Evolutionary conservation across 1,140 invertebrate genomes (phyloP), one percentile per base, ranked within the genome.

Genomic region (Drepana arcuata): DNA sequence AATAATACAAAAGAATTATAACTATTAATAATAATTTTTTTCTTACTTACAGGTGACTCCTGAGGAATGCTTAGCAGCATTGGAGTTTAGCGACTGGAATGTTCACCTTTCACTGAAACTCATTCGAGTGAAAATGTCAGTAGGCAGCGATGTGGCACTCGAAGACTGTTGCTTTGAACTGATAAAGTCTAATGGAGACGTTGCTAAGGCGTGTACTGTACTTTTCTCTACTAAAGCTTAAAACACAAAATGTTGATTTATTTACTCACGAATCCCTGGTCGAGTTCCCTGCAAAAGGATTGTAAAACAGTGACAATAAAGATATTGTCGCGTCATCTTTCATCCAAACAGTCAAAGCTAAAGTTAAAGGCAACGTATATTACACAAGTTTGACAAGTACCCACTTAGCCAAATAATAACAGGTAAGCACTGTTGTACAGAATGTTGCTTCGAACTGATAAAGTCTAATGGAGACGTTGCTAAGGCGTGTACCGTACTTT

Each of bases 31-130:
- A 9, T 21, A 21, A 21, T 21, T 21, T 26, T 9, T 9, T 33
- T 44, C 13, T 43, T 45, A 28, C 11, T 52, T 37, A 2, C 78
- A 95, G 88, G 90, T 93, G 7, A 89, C 89, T 0, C 88, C 90
- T 0, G 91, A 92, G 43, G 90, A 92, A 29, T 97, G 95, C 61
- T 72, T 96, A 3, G 82, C 87, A 36, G 93, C 94, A 0, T 70
- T 98, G 2, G 91, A 96, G 54, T 88, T 92, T 16, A 92, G 92
- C 11, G 88, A 92, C 37, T 97, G 95, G 94, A 91, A 97, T 60
- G 91, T 97, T 0, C 89, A 95, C 49, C 90, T 91, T 15, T 95
- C 94, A 0, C 95, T 97, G 27, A 98, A 98, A 65, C 77, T 95
- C 16, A 87, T 93, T 0, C 90, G 90, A 57, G 71, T 92, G 1